phyloP scores from a whole-genome alignment of 2,797 vertebrate species.

The Holocentrus rufus region DNA sequence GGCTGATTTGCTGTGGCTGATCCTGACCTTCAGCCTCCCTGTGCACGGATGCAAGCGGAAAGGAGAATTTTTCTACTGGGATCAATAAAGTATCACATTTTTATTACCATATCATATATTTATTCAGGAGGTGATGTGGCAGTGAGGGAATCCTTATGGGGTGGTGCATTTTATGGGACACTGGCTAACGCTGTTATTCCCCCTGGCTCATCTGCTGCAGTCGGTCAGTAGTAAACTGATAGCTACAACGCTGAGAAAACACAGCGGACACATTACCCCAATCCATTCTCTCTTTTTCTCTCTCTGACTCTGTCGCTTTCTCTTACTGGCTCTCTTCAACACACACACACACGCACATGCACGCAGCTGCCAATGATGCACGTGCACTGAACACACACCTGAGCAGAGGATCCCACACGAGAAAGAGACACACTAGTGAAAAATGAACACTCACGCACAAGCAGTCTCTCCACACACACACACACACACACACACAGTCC shows the following conservation, averaged over 20 bases:
- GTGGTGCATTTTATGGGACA: constrained; percentile 46
- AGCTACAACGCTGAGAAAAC: constrained; percentile 34
- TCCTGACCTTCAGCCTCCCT: constrained; percentile 30
- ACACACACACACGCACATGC: constrained; percentile 5
- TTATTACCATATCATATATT: constrained; percentile 55
- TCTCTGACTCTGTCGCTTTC: constrained; percentile 39
- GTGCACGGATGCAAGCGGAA: not conserved
- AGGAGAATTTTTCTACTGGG: constrained; percentile 17
- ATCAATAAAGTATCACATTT: constrained; percentile 52
- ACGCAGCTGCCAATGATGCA: constrained; percentile 26
- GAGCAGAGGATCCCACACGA: constrained; percentile 2
- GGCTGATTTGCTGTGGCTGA: not conserved
- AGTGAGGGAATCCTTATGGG: constrained; percentile 31
- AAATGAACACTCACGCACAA: constrained; percentile 39
- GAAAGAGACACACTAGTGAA: constrained; percentile 7
- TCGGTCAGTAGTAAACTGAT: constrained; percentile 42
- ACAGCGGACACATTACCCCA: constrained; percentile 40
- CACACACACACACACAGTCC: constrained; percentile 18
- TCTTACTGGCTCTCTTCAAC: constrained; percentile 28
- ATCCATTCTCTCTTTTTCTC: constrained; percentile 45
- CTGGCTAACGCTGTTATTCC: constrained; percentile 33
- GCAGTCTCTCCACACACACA: constrained; percentile 10
- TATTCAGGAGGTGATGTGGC: constrained; percentile 27
- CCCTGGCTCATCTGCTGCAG: constrained; percentile 48
- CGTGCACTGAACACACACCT: constrained; percentile 11